A percentile compares a stretch with the other conserved stretches of the same genome.
phyloP scores from a whole-genome alignment of 2,113 vertebrate species.

The Misgurnus mizolepis region DNA sequence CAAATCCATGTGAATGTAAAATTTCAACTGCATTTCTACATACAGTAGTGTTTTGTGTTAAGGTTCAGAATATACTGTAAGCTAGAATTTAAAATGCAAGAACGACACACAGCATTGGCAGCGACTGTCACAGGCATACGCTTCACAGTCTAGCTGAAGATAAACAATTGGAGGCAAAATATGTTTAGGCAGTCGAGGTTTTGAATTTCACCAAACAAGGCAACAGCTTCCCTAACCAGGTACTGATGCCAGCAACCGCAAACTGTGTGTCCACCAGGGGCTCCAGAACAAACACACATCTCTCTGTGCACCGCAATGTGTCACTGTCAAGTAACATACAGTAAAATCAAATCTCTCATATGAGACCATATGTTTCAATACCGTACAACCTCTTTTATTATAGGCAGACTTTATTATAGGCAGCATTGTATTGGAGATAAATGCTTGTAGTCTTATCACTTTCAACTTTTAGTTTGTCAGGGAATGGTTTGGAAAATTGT shows the following conservation, averaged over 20 bases:
- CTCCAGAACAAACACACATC: neutral
- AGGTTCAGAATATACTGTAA: too few species aligned
- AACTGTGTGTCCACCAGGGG: neutral
- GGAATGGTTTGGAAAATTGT: neutral
- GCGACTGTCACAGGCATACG: neutral
- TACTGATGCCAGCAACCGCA: neutral
- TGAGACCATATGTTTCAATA: neutral
- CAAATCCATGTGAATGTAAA: too few species aligned
- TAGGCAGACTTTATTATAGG: neutral
- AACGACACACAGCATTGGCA: too few species aligned
- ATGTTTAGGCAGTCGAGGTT: neutral
- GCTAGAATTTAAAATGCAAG: too few species aligned
- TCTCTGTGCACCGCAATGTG: neutral
- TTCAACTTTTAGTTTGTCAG: neutral
- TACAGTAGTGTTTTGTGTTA: too few species aligned
- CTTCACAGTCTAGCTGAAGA: neutral
- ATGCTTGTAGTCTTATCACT: conserved; percentile 7
- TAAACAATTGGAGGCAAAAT: neutral
- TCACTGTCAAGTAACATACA: conserved; percentile 3
- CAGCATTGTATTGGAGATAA: conserved; percentile 4
- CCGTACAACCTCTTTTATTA: neutral
- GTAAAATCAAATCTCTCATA: conserved; percentile 13
- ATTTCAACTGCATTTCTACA: too few species aligned
- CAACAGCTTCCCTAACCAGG: neutral
- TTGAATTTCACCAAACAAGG: neutral